These are phyloP conservation scores for Nomia melanderi DNA, from an alignment of 1,140 invertebrate species.

Conservation along the genomic window DNA sequence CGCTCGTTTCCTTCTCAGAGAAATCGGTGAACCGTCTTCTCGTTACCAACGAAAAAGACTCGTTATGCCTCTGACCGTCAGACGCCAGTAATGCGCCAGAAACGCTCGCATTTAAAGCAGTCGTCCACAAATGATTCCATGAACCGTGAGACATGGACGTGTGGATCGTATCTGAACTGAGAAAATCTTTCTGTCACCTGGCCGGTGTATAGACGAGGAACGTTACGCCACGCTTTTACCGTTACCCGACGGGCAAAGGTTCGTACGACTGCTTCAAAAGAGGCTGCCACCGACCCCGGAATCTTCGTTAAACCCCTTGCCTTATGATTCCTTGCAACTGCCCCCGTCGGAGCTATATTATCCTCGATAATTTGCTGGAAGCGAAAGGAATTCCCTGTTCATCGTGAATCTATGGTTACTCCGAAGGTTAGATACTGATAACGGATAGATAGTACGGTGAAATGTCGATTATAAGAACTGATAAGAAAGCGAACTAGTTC, in stretches of 20 bases:
- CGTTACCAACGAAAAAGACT: constrained; percentile 42
- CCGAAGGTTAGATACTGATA: no score
- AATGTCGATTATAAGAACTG: no score
- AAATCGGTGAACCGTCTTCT: constrained; percentile 41
- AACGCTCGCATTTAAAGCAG: constrained; percentile 19
- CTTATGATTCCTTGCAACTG: no score
- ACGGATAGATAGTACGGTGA: no score
- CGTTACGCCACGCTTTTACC: not conserved
- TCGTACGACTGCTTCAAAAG: not conserved
- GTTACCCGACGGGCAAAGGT: constrained; percentile 12
- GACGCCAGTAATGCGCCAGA: constrained; percentile 4
- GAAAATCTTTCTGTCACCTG: constrained; percentile 27
- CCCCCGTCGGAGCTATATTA: no score
- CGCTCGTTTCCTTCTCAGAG: constrained; percentile 32
- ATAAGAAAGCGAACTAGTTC: no score
- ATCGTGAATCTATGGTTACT: no score
- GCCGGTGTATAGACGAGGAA: not conserved
- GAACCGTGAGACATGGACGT: not conserved
- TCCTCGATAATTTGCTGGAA: no score
- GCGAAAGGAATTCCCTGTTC: no score
- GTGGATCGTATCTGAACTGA: constrained; percentile 17
- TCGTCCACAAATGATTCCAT: constrained; percentile 8
- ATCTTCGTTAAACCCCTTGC: no score
- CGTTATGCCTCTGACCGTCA: constrained; percentile 22
- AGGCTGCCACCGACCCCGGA: not conserved